Evolutionary conservation across 2,113 vertebrate species (phyloP), one percentile per base, ranked within the genome.

Genomic region (Pseudolaguvia tuberculata): DNA sequence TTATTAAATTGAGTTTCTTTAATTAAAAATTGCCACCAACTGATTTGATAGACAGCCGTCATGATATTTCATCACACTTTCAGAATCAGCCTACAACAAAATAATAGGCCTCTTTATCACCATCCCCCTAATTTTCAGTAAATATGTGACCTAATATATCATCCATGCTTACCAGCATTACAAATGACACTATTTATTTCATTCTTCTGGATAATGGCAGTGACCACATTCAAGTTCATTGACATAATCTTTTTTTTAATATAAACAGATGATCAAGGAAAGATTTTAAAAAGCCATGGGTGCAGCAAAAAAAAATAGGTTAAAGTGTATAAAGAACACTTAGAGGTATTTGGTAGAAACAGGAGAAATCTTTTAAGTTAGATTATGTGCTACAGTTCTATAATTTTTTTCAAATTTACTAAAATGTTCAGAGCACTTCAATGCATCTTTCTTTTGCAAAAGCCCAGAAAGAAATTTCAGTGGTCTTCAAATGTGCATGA

Each of bases 181-280:
- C 76, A 86, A 81, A 85, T 84, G 83, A 84, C 17, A 73, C 86
- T 91, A 90, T 90, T 91, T 90, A 87, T 88, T 83, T 82, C 48
- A 86, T 90, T 86, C 87, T 90, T 88, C 87, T 81, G 70, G 76
- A 83, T 91, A 91, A 92, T 89, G 88, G 85, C 87, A 74, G 83
- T 66, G 78, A 70, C 83, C 50, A n/a, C 76, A 86, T 88, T 88
- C 84, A 80, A 69, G 82, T 86, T 88, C 79, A 87, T 76, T 11
- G 65, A 83, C 83, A 58, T 86, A 86, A 87, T 87, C 79, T 76
- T 83, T 74, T 80, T 86, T 70, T 25, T 83, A n/a, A 77, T 81
- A 85, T 82, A 89, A 86, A 88, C 86, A 87, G 86, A 88, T 88
- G 84, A 86, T 86, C 77, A 80, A 84, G 25, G 29, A 58, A 68